Conservation (phyloP, 1,140 invertebrate genomes). For the Neodiprion pinetum region DNA sequence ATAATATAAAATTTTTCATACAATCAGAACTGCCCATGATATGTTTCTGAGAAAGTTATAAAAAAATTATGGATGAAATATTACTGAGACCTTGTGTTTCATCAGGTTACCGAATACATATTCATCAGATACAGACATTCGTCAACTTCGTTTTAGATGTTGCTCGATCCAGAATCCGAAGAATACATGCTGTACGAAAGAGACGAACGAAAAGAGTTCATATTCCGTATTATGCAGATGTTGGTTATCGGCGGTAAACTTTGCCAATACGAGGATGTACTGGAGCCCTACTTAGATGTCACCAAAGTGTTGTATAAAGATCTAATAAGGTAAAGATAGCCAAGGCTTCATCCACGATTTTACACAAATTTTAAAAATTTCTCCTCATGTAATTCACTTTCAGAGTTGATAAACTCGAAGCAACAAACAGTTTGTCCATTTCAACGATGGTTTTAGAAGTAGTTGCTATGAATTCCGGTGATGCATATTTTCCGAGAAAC, state of each 20-base stretch:
- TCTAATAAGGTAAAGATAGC: constrained; percentile 61
- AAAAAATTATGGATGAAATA: too few species aligned
- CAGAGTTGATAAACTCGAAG: constrained; percentile 51
- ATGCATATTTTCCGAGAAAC: constrained; percentile 50
- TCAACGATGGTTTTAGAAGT: constrained; percentile 56
- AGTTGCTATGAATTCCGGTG: constrained; percentile 44
- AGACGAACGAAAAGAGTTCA: constrained; percentile 65
- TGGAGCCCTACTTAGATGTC: constrained; percentile 66
- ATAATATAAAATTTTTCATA: too few species aligned
- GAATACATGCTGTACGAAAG: constrained; percentile 60
- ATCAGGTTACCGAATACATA: too few species aligned
- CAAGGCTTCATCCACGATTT: background rate
- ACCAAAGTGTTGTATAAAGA: constrained; percentile 70
- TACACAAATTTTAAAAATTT: background rate
- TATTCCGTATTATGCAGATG: constrained; percentile 67
- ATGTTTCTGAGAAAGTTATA: too few species aligned
- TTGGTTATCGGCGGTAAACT: constrained; percentile 67
- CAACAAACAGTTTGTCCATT: constrained; percentile 44
- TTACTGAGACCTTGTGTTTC: too few species aligned
- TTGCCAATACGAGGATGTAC: constrained; percentile 69
- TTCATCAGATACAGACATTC: too few species aligned
- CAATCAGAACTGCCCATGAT: too few species aligned
- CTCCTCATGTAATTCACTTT: constrained; percentile 19
- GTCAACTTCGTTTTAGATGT: constrained; percentile 51
- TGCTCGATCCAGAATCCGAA: constrained; percentile 63